phyloP scores from a whole-genome alignment of 2,888 invertebrate species.

The Hermaeophaga mercurialis region DNA sequence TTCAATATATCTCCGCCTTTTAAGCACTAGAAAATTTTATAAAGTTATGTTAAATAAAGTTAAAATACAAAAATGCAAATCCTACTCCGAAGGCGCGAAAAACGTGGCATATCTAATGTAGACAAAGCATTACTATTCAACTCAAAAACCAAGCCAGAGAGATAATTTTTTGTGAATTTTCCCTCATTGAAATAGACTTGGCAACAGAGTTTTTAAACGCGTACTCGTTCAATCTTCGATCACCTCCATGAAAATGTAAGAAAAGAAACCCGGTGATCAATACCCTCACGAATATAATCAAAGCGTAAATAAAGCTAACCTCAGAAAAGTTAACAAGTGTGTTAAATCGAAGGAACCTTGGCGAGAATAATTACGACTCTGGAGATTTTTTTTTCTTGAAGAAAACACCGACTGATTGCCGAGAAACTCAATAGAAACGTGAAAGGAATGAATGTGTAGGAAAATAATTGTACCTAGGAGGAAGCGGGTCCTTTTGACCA shows the following conservation, averaged over 20 bases:
- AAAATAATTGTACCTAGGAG: conserved; percentile 12
- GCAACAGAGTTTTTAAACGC: background rate
- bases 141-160: too few species aligned
- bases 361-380: conserved; percentile 28
- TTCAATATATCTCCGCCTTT: too few species aligned
- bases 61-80: too few species aligned
- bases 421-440: conserved; percentile 24
- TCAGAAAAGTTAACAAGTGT: conserved; percentile 35
- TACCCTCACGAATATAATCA: conserved; percentile 21
- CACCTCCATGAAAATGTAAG: conserved; percentile 17
- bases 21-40: too few species aligned
- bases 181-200: background rate
- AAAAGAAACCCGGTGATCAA: conserved; percentile 22
- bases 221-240: conserved; percentile 9
- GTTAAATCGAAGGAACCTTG: conserved; percentile 28
- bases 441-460: conserved; percentile 12
- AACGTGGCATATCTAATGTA: too few species aligned
- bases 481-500: background rate
- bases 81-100: too few species aligned
- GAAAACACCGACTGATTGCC: conserved; percentile 23
- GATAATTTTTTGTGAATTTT: too few species aligned
- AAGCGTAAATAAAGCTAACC: conserved; percentile 30
- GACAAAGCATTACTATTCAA: too few species aligned
- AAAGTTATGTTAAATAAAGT: too few species aligned
- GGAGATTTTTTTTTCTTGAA: conserved; percentile 15